Base-by-base conservation (phyloP, 2,113 vertebrate genomes). In the Phasianus colchicus region DNA sequence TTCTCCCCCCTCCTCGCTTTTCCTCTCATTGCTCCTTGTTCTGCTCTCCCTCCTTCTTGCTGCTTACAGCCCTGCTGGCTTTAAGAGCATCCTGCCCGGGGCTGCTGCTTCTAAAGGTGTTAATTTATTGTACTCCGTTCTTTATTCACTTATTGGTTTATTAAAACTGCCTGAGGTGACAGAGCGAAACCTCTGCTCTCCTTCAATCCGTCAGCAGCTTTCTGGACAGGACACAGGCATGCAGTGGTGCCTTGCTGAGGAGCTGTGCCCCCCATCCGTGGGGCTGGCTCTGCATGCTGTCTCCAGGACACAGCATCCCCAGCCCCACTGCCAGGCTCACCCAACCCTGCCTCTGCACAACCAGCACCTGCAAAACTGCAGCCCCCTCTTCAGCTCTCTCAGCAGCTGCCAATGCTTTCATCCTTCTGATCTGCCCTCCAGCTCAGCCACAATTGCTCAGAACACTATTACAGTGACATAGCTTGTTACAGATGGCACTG, bases 81-180 rank as follows among this genome's bases (percentile, higher is more conserved):
- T 54, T 30, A 54, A 96, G 93, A 88, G 86, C 57, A 52, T 60
- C 17, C 9, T 5, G 69, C 80, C 55, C 40, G 34, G 34, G 85
- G 67, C 38, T 91, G 34, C 84, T 50, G 70, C 42, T 75, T 71
- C 52, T 30, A 90, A 93, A 87, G 88, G 92, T 83, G 79, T 80
- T 94, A 75, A 94, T 86, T 81, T 90, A 88, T 94, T 95, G 95
- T 96, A 85, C 84, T 65, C 78, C n/a, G 73, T n/a, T 73, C 90
- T 94, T 97, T 92, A 96, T 96, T 96, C 94, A 95, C 96, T 97
- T 95, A 96, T 89, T 32, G 3, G 90, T 93, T 95, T 97, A 96
- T 91, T 97, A 96, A 95, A 96, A 96, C 89, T 66, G 94, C 95
- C 95, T 2, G 8, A 52, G 91, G 96, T 83, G 90, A 88, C 84